These are phyloP conservation scores for Pristionchus mayeri DNA, from an alignment of 2,888 invertebrate genomes.

Conservation along the genomic window DNA sequence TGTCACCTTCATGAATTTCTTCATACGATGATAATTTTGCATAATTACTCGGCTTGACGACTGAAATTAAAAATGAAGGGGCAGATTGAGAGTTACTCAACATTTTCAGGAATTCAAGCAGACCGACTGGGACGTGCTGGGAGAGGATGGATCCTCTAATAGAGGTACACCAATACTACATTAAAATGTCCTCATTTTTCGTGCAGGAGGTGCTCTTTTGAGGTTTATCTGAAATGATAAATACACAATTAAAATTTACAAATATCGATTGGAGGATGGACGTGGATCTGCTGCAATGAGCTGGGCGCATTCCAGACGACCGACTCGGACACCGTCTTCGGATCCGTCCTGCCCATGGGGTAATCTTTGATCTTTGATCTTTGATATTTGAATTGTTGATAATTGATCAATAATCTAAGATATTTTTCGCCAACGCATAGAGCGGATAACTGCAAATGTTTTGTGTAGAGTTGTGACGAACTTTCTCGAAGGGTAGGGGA, in stretches of 20 bases:
- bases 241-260: background rate
- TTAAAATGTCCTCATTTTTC: background rate
- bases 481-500: too few relatives aligned
- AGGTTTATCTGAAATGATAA: background rate
- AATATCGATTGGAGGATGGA: slow-evolving; percentile 58
- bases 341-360: slow-evolving; percentile 62
- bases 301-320: slow-evolving; percentile 70
- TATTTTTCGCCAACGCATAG: too few relatives aligned
- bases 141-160: slow-evolving; percentile 30
- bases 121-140: slow-evolving; percentile 17
- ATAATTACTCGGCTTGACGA: too few relatives aligned
- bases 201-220: background rate
- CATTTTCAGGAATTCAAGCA: background rate
- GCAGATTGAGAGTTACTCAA: too few relatives aligned
- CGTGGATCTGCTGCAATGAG: slow-evolving; percentile 71
- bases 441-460: too few relatives aligned
- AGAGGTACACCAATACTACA: background rate
- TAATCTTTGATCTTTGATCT: background rate
- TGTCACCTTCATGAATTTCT: too few relatives aligned
- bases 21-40: too few relatives aligned
- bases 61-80: too few relatives aligned
- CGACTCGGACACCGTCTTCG: slow-evolving; percentile 66
- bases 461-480: too few relatives aligned
- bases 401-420: too few relatives aligned
- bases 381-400: too few relatives aligned